Percentiles rank a stretch among this genome's conserved stretches.
phyloP scores from a whole-genome alignment of 2,113 vertebrate genomes.

The Pedionomus torquatus region DNA sequence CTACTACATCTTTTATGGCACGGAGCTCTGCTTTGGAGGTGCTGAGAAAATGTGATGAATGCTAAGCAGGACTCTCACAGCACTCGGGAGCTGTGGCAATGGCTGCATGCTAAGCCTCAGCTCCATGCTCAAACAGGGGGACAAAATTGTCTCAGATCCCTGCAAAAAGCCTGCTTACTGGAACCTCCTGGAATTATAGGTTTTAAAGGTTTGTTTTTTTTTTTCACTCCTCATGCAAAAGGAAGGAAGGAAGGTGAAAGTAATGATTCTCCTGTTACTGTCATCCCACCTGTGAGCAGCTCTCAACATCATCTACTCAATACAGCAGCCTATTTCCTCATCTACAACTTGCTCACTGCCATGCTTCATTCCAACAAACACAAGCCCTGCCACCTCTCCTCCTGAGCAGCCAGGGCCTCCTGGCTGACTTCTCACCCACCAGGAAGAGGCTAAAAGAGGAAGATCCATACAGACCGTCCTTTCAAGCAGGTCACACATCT shows the following conservation, averaged over 20 bases:
- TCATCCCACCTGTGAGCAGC: neutral
- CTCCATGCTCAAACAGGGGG: neutral
- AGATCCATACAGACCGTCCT: conserved; percentile 12
- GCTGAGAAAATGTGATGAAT: neutral
- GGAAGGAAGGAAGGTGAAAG: neutral
- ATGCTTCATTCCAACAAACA: neutral
- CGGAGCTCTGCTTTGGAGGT: neutral
- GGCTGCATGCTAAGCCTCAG: neutral
- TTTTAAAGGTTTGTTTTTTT: neutral
- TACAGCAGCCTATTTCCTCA: neutral
- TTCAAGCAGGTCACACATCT: neutral
- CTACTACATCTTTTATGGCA: neutral
- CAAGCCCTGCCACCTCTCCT: neutral
- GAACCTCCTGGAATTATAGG: neutral
- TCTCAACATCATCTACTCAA: neutral
- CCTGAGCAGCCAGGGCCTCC: neutral
- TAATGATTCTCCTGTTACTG: neutral
- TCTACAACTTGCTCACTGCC: neutral
- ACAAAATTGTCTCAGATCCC: neutral
- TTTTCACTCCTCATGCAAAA: neutral
- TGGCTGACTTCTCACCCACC: neutral
- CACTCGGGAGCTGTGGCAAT: neutral
- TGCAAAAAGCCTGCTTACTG: neutral
- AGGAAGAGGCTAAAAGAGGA: neutral
- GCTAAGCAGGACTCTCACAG: neutral